Conservation (phyloP, 2,888 invertebrate genomes). For the Apotomis turbidana region DNA sequence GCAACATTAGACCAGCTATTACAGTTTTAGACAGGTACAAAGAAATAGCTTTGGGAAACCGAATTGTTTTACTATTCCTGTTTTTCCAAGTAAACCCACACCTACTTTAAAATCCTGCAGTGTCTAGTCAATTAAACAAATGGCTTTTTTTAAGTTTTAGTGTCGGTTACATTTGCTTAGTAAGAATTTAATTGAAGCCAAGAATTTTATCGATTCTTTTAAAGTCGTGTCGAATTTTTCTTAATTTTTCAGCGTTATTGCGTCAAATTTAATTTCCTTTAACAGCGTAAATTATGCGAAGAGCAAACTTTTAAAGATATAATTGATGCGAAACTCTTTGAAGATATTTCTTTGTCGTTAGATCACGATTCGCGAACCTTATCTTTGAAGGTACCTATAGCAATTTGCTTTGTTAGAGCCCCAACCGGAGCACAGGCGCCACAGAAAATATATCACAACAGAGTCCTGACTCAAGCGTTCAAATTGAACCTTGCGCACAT, state of each 20-base stretch:
- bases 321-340: constrained; percentile 33
- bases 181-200: not conserved
- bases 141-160: too few relatives aligned
- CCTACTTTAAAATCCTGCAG: too few relatives aligned
- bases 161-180: too few relatives aligned
- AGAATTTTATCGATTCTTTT: not conserved
- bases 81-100: too few relatives aligned
- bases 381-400: constrained; percentile 25
- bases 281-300: constrained; percentile 20
- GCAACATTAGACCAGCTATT: too few relatives aligned
- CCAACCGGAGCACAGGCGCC: constrained; percentile 51
- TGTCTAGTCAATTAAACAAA: too few relatives aligned
- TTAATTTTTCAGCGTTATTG: constrained; percentile 4
- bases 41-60: too few relatives aligned
- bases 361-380: constrained; percentile 30
- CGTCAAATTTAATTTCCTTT: constrained; percentile 19
- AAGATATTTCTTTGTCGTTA: constrained; percentile 32
- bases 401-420: constrained; percentile 44
- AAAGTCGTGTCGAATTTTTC: not conserved
- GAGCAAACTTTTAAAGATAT: constrained; percentile 26
- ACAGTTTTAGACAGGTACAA: too few relatives aligned
- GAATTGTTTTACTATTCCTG: too few relatives aligned
- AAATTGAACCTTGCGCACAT: too few relatives aligned
- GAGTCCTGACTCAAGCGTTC: not conserved
- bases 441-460: constrained; percentile 3